Evolutionary conservation across 2,113 vertebrate genomes (phyloP).

Genomic region (Hypanus sabinus): DNA sequence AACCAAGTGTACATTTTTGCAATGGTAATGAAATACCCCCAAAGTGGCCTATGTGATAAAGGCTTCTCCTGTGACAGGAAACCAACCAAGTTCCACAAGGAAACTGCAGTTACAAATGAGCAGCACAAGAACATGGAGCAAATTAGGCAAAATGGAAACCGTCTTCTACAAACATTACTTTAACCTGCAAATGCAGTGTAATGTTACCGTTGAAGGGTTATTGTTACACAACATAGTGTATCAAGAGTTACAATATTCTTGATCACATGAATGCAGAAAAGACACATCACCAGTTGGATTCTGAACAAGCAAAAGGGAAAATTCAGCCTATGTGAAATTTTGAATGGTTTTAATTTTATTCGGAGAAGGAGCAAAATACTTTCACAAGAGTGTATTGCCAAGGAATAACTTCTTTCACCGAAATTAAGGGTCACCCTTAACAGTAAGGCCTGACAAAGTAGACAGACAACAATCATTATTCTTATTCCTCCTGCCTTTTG

Average conservation of each 20-base stretch:
- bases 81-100: constrained; percentile 9
- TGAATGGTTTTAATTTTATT: neutral
- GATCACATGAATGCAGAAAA: neutral
- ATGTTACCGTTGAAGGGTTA: neutral
- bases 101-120: neutral
- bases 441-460: neutral
- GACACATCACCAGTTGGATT: neutral
- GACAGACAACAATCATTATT: neutral
- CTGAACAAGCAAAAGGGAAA: neutral
- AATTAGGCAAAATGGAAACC: neutral
- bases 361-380: too few species aligned
- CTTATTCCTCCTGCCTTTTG: too few species aligned
- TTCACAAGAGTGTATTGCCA: neutral
- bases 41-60: neutral
- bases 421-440: neutral
- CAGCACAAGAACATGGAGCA: neutral
- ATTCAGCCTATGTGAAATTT: neutral
- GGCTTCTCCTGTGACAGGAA: neutral
- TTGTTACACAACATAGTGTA: too few species aligned
- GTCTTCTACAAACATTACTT: neutral
- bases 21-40: neutral
- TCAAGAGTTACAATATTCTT: neutral
- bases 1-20: constrained; percentile 4
- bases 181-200: neutral
- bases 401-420: neutral